phyloP scores from a whole-genome alignment of 1,140 invertebrate species.

The Lordiphosa clarofinis region DNA sequence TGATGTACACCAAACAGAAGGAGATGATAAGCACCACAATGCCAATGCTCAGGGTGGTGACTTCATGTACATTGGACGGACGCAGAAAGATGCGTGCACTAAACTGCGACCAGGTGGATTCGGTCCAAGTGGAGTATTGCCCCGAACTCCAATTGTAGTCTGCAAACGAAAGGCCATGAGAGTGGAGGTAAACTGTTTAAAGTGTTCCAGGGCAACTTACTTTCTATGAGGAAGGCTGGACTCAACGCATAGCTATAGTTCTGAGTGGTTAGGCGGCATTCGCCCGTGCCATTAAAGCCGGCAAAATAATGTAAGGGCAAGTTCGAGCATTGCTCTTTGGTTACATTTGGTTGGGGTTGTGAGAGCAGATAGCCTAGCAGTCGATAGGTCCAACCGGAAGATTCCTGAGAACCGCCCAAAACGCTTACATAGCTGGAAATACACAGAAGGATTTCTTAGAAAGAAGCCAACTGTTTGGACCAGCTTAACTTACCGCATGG shows the following conservation, averaged over 20 bases:
- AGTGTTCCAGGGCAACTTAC: constrained; percentile 78
- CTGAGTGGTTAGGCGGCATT: constrained; percentile 88
- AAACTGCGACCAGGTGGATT: constrained; percentile 90
- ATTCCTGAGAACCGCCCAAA: constrained; percentile 65
- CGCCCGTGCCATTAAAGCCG: constrained; percentile 83
- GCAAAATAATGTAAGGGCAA: constrained; percentile 81
- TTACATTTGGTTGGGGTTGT: constrained; percentile 24
- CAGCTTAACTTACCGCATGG: constrained; percentile 49
- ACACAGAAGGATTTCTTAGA: background rate
- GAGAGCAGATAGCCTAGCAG: constrained; percentile 68
- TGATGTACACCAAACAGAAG: constrained; percentile 86
- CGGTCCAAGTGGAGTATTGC: constrained; percentile 93
- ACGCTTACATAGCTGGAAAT: constrained; percentile 71
- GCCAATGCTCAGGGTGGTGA: constrained; percentile 84
- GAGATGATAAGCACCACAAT: constrained; percentile 83
- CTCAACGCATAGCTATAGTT: constrained; percentile 88
- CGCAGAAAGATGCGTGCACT: constrained; percentile 90
- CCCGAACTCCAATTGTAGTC: constrained; percentile 90
- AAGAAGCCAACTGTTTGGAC: background rate
- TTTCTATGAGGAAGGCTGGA: constrained; percentile 88
- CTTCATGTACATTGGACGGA: constrained; percentile 86
- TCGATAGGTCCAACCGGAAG: constrained; percentile 74
- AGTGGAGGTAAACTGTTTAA: background rate
- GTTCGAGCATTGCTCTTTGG: constrained; percentile 55
- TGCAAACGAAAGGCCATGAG: constrained; percentile 59